Conservation (phyloP, 37 sponge, comb jelly and placozoan species). For the Lycopodina hypogea region DNA sequence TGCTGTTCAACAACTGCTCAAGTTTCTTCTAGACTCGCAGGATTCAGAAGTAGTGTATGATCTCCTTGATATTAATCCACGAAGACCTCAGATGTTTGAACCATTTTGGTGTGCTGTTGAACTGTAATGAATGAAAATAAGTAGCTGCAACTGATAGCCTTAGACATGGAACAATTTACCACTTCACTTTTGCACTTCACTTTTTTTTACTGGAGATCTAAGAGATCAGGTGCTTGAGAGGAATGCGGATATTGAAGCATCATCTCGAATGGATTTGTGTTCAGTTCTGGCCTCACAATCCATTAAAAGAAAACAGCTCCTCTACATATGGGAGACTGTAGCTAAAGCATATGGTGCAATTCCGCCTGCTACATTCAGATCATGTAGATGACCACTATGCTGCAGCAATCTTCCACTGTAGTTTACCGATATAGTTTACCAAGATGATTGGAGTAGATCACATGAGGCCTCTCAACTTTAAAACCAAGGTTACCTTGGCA, state of each 20-base stretch:
- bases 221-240: conserved; percentile 11
- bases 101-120: conserved; percentile 8
- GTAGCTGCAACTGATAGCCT: conserved; percentile 41
- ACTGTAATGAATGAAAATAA: conserved; percentile 6
- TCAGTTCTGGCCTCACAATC: conserved; percentile 16
- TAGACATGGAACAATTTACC: conserved; percentile 28
- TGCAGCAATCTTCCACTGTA: conserved; percentile 29
- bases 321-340: conserved; percentile 23
- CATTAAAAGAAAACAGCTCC: background rate
- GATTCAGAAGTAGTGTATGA: conserved; percentile 15
- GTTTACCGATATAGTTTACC: too few species aligned
- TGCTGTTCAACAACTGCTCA: background rate
- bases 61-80: background rate
- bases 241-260: background rate
- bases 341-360: conserved; percentile 29
- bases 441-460: too few species aligned
- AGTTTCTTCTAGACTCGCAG: conserved; percentile 1
- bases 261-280: conserved; percentile 22
- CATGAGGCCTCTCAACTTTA: too few species aligned
- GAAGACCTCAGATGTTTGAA: conserved; percentile 2
- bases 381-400: conserved; percentile 44
- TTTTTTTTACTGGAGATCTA: conserved; percentile 12
- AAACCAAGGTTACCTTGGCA: too few species aligned
- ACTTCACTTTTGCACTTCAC: conserved; percentile 15
- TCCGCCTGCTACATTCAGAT: conserved; percentile 3